Conservation (phyloP, 2,888 invertebrate species). For the Dryocosmus kuriphilus region DNA sequence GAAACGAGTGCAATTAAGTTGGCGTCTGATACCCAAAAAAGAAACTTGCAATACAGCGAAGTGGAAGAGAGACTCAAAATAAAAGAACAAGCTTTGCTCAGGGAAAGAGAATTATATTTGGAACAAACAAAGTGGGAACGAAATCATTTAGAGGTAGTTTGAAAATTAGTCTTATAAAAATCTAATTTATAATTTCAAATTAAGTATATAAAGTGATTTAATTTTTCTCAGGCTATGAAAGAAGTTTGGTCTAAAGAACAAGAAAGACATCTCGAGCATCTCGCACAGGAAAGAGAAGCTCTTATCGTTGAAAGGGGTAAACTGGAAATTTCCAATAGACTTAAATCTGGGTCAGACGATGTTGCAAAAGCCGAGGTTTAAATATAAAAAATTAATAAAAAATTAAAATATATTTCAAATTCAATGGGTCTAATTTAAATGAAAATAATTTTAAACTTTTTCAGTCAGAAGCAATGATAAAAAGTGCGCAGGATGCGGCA, state of each 20-base stretch:
- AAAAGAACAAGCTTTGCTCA: constrained; percentile 63
- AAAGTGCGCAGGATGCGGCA: constrained; percentile 68
- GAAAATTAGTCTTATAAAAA: constrained; percentile 7
- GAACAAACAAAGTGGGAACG: constrained; percentile 72
- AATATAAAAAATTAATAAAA: constrained; percentile 9
- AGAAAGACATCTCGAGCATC: constrained; percentile 65
- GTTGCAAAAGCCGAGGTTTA: constrained; percentile 69
- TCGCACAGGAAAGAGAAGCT: constrained; percentile 67
- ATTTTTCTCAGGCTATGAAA: constrained; percentile 62
- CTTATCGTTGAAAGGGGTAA: constrained; percentile 68
- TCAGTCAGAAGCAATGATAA: constrained; percentile 67
- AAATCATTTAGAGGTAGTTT: constrained; percentile 63
- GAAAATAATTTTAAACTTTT: background rate
- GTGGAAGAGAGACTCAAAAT: constrained; percentile 65
- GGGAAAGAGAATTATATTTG: constrained; percentile 70
- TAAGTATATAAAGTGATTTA: background rate
- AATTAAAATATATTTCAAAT: background rate
- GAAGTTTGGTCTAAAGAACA: constrained; percentile 71
- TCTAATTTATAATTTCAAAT: background rate
- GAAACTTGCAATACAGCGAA: constrained; percentile 60
- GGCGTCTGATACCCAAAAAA: constrained; percentile 65
- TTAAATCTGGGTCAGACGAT: constrained; percentile 66
- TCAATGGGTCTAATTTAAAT: background rate
- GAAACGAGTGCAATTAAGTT: constrained; percentile 62
- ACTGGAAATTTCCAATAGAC: constrained; percentile 66